phyloP scores from a whole-genome alignment of 2,113 vertebrate genomes.

The Gobius niger region DNA sequence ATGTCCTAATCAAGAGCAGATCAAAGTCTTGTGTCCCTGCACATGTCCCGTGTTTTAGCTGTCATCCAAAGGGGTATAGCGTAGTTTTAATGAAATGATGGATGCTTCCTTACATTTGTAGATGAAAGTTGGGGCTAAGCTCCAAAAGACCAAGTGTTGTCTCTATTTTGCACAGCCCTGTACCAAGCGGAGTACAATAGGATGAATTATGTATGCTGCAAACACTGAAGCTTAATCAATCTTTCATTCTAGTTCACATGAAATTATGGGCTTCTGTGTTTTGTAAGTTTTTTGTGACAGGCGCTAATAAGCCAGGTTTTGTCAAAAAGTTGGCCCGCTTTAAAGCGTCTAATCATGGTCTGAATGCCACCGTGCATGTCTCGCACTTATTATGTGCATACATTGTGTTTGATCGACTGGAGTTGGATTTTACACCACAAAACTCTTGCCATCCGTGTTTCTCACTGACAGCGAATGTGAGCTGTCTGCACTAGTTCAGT shows the following conservation, averaged over 20 bases:
- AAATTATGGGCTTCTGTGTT: conserved; percentile 43
- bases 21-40: conserved; percentile 58
- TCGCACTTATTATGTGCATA: conserved; percentile 22
- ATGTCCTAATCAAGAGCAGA: conserved; percentile 50
- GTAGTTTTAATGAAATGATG: conserved; percentile 67
- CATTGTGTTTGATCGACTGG: conserved; percentile 34
- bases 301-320: conserved; percentile 8
- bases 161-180: conserved; percentile 58
- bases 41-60: conserved; percentile 59
- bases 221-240: conserved; percentile 50
- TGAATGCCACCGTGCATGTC: conserved; percentile 6
- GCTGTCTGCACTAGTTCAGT: conserved; percentile 56
- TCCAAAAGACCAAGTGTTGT: conserved; percentile 68
- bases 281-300: conserved; percentile 8
- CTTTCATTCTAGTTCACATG: conserved; percentile 49
- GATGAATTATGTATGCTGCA: conserved; percentile 31
- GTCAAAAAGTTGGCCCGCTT: background rate
- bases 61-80: conserved; percentile 52
- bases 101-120: conserved; percentile 58
- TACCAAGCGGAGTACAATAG: conserved; percentile 23
- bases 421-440: conserved; percentile 35
- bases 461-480: conserved; percentile 32
- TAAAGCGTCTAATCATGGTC: conserved; percentile 16
- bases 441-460: conserved; percentile 34
- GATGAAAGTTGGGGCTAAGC: conserved; percentile 64